Evolutionary conservation across 1,140 invertebrate genomes (phyloP).

Genomic region (Drosophila parvula): DNA sequence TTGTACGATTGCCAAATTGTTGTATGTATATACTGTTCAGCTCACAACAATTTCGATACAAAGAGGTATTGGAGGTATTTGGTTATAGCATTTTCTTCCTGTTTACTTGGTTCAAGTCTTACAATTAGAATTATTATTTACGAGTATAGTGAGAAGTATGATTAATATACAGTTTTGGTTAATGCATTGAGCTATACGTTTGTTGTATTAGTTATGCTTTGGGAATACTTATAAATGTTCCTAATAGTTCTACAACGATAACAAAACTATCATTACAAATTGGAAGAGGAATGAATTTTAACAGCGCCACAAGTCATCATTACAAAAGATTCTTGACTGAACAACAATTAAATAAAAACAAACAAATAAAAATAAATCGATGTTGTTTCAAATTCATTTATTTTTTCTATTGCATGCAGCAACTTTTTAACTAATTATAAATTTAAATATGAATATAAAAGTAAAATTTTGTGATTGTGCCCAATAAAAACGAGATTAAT

Average conservation of each 20-base stretch:
- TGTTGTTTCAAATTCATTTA: constrained; percentile 34
- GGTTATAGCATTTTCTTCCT: constrained; percentile 81
- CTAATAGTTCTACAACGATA: constrained; percentile 10
- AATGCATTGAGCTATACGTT: constrained; percentile 41
- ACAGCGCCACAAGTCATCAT: not conserved
- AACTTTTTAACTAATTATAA: constrained; percentile 53
- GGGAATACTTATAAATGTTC: constrained; percentile 4
- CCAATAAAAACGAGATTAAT: constrained; percentile 62
- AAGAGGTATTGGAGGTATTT: constrained; percentile 82
- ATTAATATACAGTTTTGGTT: constrained; percentile 23
- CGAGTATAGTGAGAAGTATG: not conserved
- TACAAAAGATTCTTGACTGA: constrained; percentile 11
- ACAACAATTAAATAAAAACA: constrained; percentile 4
- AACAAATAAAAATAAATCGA: constrained; percentile 24
- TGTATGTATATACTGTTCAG: constrained; percentile 50
- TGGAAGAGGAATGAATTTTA: constrained; percentile 12
- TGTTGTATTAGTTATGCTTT: constrained; percentile 1
- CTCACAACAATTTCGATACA: constrained; percentile 74
- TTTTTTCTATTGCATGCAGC: constrained; percentile 29
- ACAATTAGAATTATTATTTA: constrained; percentile 26
- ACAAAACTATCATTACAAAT: constrained; percentile 10
- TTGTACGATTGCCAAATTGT: constrained; percentile 80
- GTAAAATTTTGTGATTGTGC: constrained; percentile 2
- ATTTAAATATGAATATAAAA: constrained; percentile 51
- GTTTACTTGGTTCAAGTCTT: constrained; percentile 76